Evolutionary conservation across 2,888 invertebrate species (phyloP).

Genomic region (Acleris sparsana): DNA sequence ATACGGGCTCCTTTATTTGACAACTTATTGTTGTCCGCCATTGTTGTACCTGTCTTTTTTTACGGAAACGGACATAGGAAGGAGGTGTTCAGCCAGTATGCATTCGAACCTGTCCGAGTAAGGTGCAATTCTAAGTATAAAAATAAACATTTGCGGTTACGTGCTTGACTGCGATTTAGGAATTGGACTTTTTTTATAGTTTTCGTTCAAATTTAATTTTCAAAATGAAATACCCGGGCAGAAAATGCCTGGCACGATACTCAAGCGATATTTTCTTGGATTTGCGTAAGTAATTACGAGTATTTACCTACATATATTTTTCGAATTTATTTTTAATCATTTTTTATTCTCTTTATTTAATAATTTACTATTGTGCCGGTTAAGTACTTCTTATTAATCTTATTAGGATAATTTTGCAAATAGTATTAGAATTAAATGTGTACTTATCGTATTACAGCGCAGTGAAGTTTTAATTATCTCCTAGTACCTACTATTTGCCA

Average conservation of each 20-base stretch:
- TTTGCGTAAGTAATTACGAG: slow-evolving; percentile 64
- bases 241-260: slow-evolving; percentile 58
- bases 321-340: neutral
- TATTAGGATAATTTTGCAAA: no score
- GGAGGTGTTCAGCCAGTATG: slow-evolving; percentile 67
- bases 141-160: slow-evolving; percentile 27
- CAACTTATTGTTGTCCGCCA: slow-evolving; percentile 43
- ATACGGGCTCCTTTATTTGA: slow-evolving; percentile 57
- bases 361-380: no score
- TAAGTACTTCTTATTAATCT: no score
- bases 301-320: neutral
- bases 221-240: slow-evolving; percentile 73
- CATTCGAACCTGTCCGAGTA: slow-evolving; percentile 71
- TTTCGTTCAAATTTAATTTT: slow-evolving; percentile 34
- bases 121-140: slow-evolving; percentile 69
- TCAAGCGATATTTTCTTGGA: slow-evolving; percentile 57
- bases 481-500: no score
- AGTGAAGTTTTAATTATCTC: no score
- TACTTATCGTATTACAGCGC: no score
- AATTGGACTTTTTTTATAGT: slow-evolving; percentile 28
- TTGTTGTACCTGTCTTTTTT: slow-evolving; percentile 72
- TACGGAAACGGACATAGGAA: slow-evolving; percentile 77
- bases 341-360: neutral
- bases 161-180: slow-evolving; percentile 29
- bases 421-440: no score